Conservation (phyloP, 2,888 invertebrate genomes). For the Vannuccia rotundouncinata region DNA sequence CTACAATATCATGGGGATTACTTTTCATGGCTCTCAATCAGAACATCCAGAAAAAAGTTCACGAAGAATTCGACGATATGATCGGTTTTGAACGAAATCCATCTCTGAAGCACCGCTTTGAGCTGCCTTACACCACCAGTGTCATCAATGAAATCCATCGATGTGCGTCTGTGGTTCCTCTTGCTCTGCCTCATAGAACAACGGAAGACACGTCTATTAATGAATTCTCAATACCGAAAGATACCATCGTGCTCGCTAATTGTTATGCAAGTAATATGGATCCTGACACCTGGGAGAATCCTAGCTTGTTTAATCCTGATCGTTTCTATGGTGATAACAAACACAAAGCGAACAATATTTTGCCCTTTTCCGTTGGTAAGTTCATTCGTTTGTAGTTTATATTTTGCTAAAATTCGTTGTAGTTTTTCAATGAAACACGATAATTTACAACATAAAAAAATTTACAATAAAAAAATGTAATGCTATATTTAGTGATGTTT, state of each 20-base stretch:
- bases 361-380: neutral
- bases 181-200: slow-evolving; percentile 9
- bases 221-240: neutral
- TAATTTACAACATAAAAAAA: too few species aligned
- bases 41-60: neutral
- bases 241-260: neutral
- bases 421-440: too few species aligned
- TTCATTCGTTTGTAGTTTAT: too few species aligned
- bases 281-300: neutral
- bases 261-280: slow-evolving; percentile 8
- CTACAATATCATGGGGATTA: neutral
- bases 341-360: neutral
- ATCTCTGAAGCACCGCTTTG: neutral
- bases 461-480: too few species aligned
- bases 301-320: neutral
- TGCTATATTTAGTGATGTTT: too few species aligned
- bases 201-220: neutral
- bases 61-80: neutral
- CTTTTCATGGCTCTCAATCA: neutral
- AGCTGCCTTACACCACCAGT: neutral
- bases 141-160: slow-evolving; percentile 1
- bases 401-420: too few species aligned
- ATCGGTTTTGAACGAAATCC: neutral
- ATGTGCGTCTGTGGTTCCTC: neutral
- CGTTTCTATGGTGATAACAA: neutral